Evolutionary conservation across 2,888 invertebrate species (phyloP), one percentile per base, ranked within the genome.

Genomic region (Linyphia triangularis): DNA sequence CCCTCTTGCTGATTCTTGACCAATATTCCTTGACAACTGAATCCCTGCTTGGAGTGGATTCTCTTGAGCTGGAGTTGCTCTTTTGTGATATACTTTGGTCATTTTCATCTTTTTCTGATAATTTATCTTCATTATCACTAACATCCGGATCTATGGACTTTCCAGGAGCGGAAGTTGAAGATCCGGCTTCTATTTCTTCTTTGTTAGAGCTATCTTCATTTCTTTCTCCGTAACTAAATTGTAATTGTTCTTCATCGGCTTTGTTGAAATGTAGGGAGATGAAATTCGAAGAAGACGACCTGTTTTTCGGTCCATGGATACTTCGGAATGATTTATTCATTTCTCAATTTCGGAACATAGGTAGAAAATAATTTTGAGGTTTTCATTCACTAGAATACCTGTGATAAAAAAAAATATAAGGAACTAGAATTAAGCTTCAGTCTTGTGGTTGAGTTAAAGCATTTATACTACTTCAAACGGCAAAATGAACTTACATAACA

Each of bases 251-350:
- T 85, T 90, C 90, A 73, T 90, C 90, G 5, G 81, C 77, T 57
- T 88, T 84, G 19, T 88, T 85, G 61, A 90, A 90, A 57, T 88
- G 90, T 16, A 90, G 75, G n/a, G 90, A 88, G 28, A 90, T 89
- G 26, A 79, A 67, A 16, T 51, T 43, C 24, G 83, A 33, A 6
- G 86, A 79, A n/a, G 86, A 51, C 22, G 83, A 79, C 30, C 75
- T 30, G 40, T 19, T 30, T 37, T 85, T 89, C 24, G 73, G 19
- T 33, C 73, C 72, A 6, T 78, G 79, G 7, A 69, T 84, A 40
- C 40, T 70, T 22, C 81, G 69, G 24, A 77, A 77, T 2, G 70
- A 28, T 86, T 89, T 86, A 40, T 51, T 86, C 83, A 78, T 89
- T 30, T 57, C 67, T 77, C 26, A 19, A 30, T 37, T 63, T 40